These are phyloP conservation scores for Synergus gifuensis DNA, from an alignment of 2,888 invertebrate species.

Conservation along the genomic window DNA sequence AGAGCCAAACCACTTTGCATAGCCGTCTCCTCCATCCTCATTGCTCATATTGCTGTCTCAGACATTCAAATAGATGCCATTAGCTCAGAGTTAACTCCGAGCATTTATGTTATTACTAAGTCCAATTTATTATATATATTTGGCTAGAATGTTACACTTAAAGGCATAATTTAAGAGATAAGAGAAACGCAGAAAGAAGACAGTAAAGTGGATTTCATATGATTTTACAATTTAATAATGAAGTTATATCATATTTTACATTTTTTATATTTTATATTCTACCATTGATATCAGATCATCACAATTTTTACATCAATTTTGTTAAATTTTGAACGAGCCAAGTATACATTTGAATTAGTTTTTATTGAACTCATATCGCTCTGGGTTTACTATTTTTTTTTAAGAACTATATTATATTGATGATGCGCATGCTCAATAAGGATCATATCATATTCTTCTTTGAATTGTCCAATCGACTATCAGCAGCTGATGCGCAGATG, in stretches of 20 bases:
- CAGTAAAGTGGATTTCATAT: neutral
- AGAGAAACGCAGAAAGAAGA: neutral
- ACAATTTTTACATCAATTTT: neutral
- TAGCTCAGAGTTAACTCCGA: neutral
- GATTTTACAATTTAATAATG: neutral
- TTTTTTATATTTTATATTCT: neutral
- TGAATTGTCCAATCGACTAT: neutral
- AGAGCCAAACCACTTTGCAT: slow-evolving; percentile 18
- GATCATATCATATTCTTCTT: neutral
- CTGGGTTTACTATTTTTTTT: neutral
- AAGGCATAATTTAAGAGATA: neutral
- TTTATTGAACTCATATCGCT: neutral
- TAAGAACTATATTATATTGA: neutral
- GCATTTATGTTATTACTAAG: slow-evolving; percentile 10
- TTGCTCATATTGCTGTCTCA: slow-evolving; percentile 19
- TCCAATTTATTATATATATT: slow-evolving; percentile 24
- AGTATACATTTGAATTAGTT: neutral
- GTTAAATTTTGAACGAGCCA: neutral
- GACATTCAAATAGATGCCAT: slow-evolving; percentile 31
- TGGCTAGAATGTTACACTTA: slow-evolving; percentile 6
- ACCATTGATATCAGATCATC: neutral
- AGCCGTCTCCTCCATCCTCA: neutral
- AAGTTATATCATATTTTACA: neutral
- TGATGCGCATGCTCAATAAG: neutral
- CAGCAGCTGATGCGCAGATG: neutral